A percentile compares a stretch with the other conserved stretches of the same genome.
Evolutionary conservation across 2,113 vertebrate species (phyloP).

Genomic region (Pycnonotus jocosus): DNA sequence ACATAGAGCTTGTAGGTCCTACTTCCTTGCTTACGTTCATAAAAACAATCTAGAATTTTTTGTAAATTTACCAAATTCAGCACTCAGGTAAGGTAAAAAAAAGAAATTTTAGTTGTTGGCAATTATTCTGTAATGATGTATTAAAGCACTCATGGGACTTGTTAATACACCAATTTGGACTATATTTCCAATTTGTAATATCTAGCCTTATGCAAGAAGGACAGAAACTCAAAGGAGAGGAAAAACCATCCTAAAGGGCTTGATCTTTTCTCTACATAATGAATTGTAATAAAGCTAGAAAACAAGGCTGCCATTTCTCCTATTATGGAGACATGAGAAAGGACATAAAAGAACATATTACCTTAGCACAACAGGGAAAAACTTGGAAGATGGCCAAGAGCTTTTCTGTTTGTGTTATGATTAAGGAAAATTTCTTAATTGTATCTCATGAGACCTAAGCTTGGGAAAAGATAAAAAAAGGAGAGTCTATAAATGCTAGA

Average conservation of each 20-base stretch:
- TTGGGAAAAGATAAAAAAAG: neutral
- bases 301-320: neutral
- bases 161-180: neutral
- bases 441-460: neutral
- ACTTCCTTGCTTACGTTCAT: neutral
- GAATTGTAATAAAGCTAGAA: neutral
- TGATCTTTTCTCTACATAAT: neutral
- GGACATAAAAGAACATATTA: neutral
- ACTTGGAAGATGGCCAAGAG: neutral
- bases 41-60: neutral
- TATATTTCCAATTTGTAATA: neutral
- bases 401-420: neutral
- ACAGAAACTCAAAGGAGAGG: neutral
- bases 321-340: neutral
- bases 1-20: neutral
- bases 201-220: neutral
- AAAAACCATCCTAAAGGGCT: neutral
- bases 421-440: neutral
- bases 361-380: neutral
- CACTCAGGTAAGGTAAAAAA: neutral
- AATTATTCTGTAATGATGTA: neutral
- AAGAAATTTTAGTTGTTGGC: neutral
- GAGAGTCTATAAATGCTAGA: neutral
- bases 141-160: neutral
- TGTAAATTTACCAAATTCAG: neutral